Base-by-base conservation (phyloP, 1,140 invertebrate genomes). In the Melipona quadrifasciata region DNA sequence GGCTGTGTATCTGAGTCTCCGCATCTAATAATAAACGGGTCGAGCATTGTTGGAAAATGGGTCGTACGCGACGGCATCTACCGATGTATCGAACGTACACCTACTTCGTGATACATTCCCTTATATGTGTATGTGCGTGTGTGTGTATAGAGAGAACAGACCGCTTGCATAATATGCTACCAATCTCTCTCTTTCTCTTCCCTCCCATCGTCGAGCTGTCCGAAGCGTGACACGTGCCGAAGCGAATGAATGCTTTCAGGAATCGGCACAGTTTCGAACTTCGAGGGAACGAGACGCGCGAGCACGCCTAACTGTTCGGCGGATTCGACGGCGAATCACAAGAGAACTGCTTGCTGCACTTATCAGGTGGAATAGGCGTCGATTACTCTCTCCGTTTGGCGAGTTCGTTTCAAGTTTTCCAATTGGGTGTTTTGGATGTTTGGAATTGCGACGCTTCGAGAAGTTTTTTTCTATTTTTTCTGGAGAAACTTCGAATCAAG, bases 31-130 rank as follows among this genome's bases (percentile, higher is more conserved):
- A 92, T 91, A 92, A 93, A 92, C 90, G 86, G 88, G 83, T 87
- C 88, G 87, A 55, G 82, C 86, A 91, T 93, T 93, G 91, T 93
- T 80, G 79, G 88, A 86, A 93, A 91, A 93, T 93, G 86, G 92
- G 92, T 93, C 92, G 91, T 86, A 86, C 76, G 80, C 77, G 51
- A 21, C 57, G 75, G 80, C 84, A 86, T 89, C 80, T 65, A 64
- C 58, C 77, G 87, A 57, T 84, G 80, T 86, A 89, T 84, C 79
- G 76, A 76, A 74, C 82, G 57, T 58, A 11, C 5, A 39, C 34
- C 14, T 12, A 47, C 39, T 47, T 47, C 6, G 8, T 5, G 34
- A 39, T 39, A 39, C 39, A 10, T 47, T 47, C 39, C 39, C 2
- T 31, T 31, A 34, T 19, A 5, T 19, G n/a, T 2, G 27, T 0